Evolutionary conservation across 2,797 vertebrate genomes (phyloP), one percentile per base, ranked within the genome.

Genomic region (Microctenopoma lineatum): DNA sequence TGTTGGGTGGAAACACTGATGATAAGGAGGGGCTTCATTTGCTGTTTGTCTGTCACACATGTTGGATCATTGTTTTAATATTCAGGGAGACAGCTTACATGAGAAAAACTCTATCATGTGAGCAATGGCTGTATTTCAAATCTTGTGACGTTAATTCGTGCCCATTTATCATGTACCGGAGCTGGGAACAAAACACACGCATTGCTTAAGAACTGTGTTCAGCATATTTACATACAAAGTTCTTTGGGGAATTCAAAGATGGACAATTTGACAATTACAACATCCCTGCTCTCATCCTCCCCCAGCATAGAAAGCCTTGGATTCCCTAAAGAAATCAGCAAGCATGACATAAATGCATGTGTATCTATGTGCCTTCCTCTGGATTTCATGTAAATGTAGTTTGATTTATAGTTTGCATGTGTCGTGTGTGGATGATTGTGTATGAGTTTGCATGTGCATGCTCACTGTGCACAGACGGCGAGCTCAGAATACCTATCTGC

Each of bases 181-280:
- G 59, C 58, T 13, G 13, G 15, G 26, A 60, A 77, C 48, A 71
- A 65, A 63, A 75, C 57, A 59, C 4, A 58, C 10, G 25, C 53
- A 70, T 58, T 63, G 64, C 62, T 73, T 63, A 57, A 79, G 46
- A 78, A 84, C 71, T 75, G 65, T 75, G 61, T 77, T 83, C 66
- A 62, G 68, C 75, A 61, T 84, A 90, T 93, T 92, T 90, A 91
- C 88, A 93, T 89, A 84, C 69, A 82, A 83, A 81, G 84, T 81
- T 85, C 89, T 87, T 85, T 61, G 59, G 90, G 88, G 90, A 92
- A 88, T 93, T 92, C 26, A 84, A 84, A 84, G 82, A 87, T 75
- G 80, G 87, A 88, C 85, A 85, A 90, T 85, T 85, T 91, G 86
- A 92, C 89, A 89, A 89, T 86, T 87, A 81, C 73, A 80, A 34